Conservation (phyloP, 2,888 invertebrate genomes). For the Exocentrus adspersus region DNA sequence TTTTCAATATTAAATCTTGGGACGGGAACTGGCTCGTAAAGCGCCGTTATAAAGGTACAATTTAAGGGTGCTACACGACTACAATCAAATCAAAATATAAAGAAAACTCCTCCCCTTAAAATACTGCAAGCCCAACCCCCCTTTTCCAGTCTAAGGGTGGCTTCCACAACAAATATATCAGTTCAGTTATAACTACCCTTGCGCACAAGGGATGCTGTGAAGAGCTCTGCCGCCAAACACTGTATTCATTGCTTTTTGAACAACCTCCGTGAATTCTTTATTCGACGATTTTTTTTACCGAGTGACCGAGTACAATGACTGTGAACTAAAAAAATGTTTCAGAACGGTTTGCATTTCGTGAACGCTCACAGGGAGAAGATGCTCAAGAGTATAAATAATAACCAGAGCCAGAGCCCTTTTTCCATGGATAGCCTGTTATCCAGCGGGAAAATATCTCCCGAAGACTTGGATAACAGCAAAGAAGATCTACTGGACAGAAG, state of each 20-base stretch:
- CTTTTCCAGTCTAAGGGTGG: constrained; percentile 57
- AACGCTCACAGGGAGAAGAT: constrained; percentile 58
- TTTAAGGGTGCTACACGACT: constrained; percentile 41
- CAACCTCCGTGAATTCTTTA: constrained; percentile 23
- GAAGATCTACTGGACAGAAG: constrained; percentile 36
- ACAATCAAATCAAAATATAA: constrained; percentile 45
- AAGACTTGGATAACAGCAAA: constrained; percentile 43
- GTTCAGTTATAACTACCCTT: constrained; percentile 48
- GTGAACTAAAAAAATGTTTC: constrained; percentile 53
- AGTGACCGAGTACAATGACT: constrained; percentile 1
- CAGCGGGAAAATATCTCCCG: constrained; percentile 59
- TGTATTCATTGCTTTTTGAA: constrained; percentile 30
- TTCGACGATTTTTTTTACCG: not conserved
- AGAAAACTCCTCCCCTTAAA: constrained; percentile 55
- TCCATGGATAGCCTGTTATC: constrained; percentile 62
- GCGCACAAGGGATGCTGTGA: constrained; percentile 37
- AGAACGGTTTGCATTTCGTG: constrained; percentile 58
- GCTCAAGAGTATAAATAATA: constrained; percentile 60
- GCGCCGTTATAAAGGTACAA: constrained; percentile 45
- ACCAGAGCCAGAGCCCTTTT: constrained; percentile 59
- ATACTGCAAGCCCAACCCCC: constrained; percentile 49
- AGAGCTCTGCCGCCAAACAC: constrained; percentile 29
- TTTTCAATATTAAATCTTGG: constrained; percentile 37
- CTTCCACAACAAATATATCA: constrained; percentile 54
- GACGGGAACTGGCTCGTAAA: constrained; percentile 19